Percentiles rank a stretch among this genome's conserved stretches.
phyloP scores from a whole-genome alignment of 2,113 vertebrate species.

The Callipepla squamata region DNA sequence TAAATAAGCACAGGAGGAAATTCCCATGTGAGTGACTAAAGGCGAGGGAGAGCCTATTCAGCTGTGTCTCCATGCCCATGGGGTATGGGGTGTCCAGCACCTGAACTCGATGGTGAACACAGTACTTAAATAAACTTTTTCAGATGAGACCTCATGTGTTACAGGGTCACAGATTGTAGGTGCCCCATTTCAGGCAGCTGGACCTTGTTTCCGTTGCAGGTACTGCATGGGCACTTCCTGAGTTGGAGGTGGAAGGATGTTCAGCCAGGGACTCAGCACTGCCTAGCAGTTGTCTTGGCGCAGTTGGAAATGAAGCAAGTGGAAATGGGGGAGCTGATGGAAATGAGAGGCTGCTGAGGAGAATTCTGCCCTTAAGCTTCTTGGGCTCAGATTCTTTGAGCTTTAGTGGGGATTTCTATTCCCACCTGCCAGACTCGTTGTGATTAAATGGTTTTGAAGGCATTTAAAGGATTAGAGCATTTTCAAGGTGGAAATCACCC shows the following conservation, averaged over 20 bases:
- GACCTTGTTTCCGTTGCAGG: neutral
- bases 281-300: too few relatives aligned
- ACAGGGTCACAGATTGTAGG: neutral
- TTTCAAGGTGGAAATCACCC: neutral
- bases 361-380: neutral
- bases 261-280: neutral
- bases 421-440: neutral
- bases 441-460: neutral
- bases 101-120: neutral
- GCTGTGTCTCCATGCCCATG: rapidly evolving
- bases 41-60: neutral
- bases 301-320: neutral
- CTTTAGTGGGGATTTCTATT: neutral
- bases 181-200: neutral
- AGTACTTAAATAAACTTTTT: too few relatives aligned
- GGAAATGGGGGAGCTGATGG: neutral
- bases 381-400: neutral
- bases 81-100: neutral
- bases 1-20: neutral
- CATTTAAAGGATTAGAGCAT: neutral
- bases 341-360: neutral
- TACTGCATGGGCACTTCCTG: too few relatives aligned
- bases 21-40: neutral
- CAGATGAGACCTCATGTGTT: neutral
- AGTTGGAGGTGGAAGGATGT: neutral